Percentiles rank a stretch among this genome's conserved stretches.
Evolutionary conservation across 2,888 invertebrate species (phyloP).

Genomic region (Calliopum simillimum): DNA sequence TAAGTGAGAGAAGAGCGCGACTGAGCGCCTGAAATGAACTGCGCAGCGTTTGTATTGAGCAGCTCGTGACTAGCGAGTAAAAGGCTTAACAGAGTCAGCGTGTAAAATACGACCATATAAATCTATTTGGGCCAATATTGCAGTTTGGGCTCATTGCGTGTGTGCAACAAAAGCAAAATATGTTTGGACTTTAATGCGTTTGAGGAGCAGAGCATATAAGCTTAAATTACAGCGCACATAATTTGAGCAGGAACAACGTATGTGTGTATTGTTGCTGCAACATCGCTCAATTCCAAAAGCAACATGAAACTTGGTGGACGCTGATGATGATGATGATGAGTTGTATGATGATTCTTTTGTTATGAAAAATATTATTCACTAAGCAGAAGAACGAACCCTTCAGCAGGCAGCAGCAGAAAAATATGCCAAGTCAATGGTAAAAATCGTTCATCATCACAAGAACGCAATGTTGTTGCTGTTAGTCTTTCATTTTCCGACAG

Average conservation of each 20-base stretch:
- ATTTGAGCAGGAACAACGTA: too few relatives aligned
- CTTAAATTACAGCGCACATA: not conserved
- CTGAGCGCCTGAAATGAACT: not conserved
- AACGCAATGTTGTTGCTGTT: conserved; percentile 14
- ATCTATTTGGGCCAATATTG: conserved; percentile 49
- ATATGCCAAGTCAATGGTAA: not conserved
- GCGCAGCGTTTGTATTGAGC: not conserved
- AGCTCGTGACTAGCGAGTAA: conserved; percentile 1
- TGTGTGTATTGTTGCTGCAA: too few relatives aligned
- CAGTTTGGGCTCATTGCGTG: conserved; percentile 23
- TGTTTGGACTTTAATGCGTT: conserved; percentile 26
- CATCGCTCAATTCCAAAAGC: too few relatives aligned
- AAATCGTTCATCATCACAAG: conserved; percentile 26
- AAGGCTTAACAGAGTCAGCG: conserved; percentile 37
- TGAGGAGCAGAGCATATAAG: conserved; percentile 6
- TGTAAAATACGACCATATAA: conserved; percentile 57
- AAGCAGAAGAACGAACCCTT: too few relatives aligned
- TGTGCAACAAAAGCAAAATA: too few relatives aligned
- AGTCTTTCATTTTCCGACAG: conserved; percentile 12
- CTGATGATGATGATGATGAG: too few relatives aligned
- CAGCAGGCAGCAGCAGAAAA: too few relatives aligned
- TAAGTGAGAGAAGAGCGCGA: conserved; percentile 45
- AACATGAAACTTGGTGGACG: too few relatives aligned
- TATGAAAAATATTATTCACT: too few relatives aligned
- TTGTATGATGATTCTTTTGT: too few relatives aligned